Conservation (phyloP, 1,140 invertebrate genomes). For the Daktulosphaira vitifoliae region DNA sequence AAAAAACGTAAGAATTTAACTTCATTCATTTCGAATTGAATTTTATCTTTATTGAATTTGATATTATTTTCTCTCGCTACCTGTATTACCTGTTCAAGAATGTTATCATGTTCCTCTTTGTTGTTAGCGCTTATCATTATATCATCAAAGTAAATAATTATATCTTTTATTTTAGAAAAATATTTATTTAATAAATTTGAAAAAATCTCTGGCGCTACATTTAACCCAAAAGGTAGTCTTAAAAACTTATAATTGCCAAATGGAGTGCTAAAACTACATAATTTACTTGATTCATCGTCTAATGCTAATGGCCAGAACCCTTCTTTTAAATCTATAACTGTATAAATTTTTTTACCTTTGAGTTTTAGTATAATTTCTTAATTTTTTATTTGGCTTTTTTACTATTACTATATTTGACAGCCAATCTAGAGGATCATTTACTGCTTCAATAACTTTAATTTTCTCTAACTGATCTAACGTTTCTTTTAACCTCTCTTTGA, state of each 20-base stretch:
- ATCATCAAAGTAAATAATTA: constrained; percentile 8
- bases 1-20: constrained; percentile 43
- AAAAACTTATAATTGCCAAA: constrained; percentile 5
- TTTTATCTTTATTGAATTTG: constrained; percentile 43
- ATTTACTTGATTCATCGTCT: constrained; percentile 24
- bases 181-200: not conserved
- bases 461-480: constrained; percentile 35
- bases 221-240: not conserved
- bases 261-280: too few species aligned
- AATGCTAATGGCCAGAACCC: constrained; percentile 36
- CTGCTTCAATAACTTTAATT: constrained; percentile 32
- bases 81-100: not conserved
- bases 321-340: constrained; percentile 36
- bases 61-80: constrained; percentile 34
- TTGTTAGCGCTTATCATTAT: not conserved
- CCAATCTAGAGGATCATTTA: constrained; percentile 39
- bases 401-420: constrained; percentile 42
- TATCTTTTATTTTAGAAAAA: not conserved
- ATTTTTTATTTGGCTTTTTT: constrained; percentile 40
- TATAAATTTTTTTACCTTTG: constrained; percentile 30
- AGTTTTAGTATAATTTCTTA: constrained; percentile 36
- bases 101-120: not conserved
- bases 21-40: constrained; percentile 39
- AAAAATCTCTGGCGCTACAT: not conserved
- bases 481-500: constrained; percentile 36